A percentile compares a stretch with the other conserved stretches of the same genome.
phyloP scores from a whole-genome alignment of 2,888 invertebrate species.

The Mycogona germanica region DNA sequence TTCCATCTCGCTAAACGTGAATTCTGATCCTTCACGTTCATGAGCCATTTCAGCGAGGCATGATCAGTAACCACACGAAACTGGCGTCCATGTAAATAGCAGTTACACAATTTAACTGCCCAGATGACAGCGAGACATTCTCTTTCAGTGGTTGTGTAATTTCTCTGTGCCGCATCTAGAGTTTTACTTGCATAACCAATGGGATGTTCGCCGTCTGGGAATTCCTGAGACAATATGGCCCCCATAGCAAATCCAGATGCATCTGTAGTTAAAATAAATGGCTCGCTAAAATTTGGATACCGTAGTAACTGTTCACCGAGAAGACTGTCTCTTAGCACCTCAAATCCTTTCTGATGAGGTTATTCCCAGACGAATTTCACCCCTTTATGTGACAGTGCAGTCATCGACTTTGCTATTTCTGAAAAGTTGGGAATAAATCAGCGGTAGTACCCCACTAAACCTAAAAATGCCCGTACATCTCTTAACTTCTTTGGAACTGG shows the following conservation, averaged over 20 bases:
- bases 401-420: not conserved
- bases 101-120: too few species aligned
- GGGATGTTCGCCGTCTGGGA: not conserved
- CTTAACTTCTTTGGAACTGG: not conserved
- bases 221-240: slow-evolving; percentile 1
- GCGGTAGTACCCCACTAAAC: not conserved
- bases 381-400: not conserved
- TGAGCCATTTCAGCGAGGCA: too few species aligned
- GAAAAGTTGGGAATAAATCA: not conserved
- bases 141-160: slow-evolving; percentile 5
- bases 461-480: not conserved
- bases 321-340: not conserved
- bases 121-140: too few species aligned
- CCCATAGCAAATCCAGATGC: slow-evolving; percentile 4
- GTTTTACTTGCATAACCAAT: not conserved
- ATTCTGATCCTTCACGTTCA: too few species aligned
- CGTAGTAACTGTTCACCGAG: not conserved
- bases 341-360: not conserved
- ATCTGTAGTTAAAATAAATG: slow-evolving; percentile 3
- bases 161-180: not conserved
- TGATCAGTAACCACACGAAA: too few species aligned
- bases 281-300: not conserved
- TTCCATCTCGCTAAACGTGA: too few species aligned
- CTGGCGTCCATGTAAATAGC: too few species aligned
- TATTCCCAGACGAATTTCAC: not conserved